Conservation (phyloP, 2,888 invertebrate species). For the Lamellibrachia columna region DNA sequence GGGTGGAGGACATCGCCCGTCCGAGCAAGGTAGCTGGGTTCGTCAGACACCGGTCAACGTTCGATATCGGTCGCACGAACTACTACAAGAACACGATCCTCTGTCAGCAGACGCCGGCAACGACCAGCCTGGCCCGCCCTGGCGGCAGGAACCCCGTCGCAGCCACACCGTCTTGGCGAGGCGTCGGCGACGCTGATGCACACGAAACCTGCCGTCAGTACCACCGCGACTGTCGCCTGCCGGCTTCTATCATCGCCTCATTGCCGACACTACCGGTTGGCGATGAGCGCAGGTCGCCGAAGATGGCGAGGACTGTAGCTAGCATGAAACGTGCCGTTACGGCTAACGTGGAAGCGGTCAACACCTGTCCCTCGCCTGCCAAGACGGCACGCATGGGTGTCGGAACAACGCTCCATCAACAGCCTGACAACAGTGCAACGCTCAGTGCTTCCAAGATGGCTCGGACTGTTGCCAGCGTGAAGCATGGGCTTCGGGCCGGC, state of each 20-base stretch:
- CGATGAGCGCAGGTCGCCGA: neutral
- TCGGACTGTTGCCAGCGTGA: neutral
- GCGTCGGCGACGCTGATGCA: neutral
- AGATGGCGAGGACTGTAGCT: neutral
- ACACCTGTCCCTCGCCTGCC: neutral
- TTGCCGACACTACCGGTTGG: no score
- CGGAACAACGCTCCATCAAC: neutral
- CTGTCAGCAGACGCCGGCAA: neutral
- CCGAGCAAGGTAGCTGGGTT: neutral
- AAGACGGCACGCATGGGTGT: neutral
- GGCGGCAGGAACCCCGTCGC: neutral
- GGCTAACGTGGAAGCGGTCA: neutral
- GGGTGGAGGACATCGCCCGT: neutral
- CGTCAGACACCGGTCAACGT: neutral
- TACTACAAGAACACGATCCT: conserved; percentile 16
- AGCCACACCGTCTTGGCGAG: neutral
- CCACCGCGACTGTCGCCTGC: conserved; percentile 9
- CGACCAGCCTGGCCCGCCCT: neutral
- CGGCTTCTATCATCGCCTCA: neutral
- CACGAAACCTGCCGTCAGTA: neutral
- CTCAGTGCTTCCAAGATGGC: neutral
- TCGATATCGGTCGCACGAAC: neutral
- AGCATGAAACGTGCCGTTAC: neutral
- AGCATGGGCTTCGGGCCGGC: neutral
- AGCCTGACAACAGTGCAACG: neutral